phyloP scores from a whole-genome alignment of 2,113 vertebrate species.

The Halichoeres trimaculatus region DNA sequence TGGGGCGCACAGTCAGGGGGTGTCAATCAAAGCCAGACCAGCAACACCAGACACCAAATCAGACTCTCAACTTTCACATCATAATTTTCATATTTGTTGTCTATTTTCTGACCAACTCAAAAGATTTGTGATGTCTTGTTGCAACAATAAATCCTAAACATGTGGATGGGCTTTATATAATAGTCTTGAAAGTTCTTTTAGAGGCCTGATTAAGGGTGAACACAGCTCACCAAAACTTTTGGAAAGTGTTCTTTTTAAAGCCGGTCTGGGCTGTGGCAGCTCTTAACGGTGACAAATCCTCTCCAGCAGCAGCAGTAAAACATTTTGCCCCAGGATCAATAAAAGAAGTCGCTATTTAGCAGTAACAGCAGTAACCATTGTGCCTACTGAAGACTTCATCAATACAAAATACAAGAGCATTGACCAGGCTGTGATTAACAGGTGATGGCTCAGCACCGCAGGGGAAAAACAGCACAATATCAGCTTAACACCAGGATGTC shows the following conservation, averaged over 20 bases:
- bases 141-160: not conserved
- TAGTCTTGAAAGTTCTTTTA: not conserved
- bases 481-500: constrained; percentile 13
- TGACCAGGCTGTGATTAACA: constrained; percentile 29
- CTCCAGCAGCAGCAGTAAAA: constrained; percentile 2
- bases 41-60: too few species aligned
- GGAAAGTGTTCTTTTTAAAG: not conserved
- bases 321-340: not conserved
- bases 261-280: not conserved
- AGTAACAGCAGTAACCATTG: constrained; percentile 1
- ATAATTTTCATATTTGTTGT: not conserved
- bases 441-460: constrained; percentile 9
- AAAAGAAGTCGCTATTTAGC: not conserved
- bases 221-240: not conserved
- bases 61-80: not conserved
- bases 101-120: not conserved
- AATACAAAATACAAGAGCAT: not conserved
- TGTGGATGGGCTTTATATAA: not conserved
- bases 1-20: too few species aligned
- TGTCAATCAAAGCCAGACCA: not conserved
- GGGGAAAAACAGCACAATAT: constrained; percentile 17
- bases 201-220: not conserved
- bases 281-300: not conserved
- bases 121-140: not conserved
- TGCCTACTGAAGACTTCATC: not conserved